phyloP scores from a whole-genome alignment of 2,797 vertebrate species.

The Hapalemur alaotrensis region DNA sequence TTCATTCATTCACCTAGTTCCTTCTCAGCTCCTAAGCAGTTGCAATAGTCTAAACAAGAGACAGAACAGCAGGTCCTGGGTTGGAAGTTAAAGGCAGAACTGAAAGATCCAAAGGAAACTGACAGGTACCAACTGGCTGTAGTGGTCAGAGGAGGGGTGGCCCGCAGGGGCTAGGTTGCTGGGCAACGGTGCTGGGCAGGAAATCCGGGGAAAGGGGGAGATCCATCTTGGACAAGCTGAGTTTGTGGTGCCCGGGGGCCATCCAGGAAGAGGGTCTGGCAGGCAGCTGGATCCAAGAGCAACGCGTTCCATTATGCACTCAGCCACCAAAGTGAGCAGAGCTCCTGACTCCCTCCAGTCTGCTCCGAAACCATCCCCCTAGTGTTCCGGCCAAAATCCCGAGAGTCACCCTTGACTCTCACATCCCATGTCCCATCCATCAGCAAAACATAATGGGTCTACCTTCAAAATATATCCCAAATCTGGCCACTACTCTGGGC shows the following conservation, averaged over 20 bases:
- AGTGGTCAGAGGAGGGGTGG: neutral
- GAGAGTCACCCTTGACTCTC: neutral
- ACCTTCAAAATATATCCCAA: neutral
- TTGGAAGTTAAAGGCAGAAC: neutral
- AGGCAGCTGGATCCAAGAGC: neutral
- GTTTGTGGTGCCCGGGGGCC: neutral
- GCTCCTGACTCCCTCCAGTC: neutral
- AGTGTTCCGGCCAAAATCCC: neutral
- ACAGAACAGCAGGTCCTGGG: too few species aligned
- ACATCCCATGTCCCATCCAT: neutral
- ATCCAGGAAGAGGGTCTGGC: neutral
- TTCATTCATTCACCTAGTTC: neutral
- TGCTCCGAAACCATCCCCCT: neutral
- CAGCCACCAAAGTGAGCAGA: neutral
- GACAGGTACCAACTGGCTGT: neutral
- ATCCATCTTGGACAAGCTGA: neutral
- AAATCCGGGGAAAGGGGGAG: neutral
- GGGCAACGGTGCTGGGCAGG: neutral
- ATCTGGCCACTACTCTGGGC: neutral
- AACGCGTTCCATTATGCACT: too few species aligned
- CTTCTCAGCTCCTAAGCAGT: neutral
- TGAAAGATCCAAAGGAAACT: neutral
- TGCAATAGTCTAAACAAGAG: neutral
- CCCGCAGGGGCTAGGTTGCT: neutral
- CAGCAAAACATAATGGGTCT: neutral